Percentiles rank a stretch among this genome's conserved stretches.
phyloP scores from a whole-genome alignment of 2,113 vertebrate species.

The Fulmarus glacialis region DNA sequence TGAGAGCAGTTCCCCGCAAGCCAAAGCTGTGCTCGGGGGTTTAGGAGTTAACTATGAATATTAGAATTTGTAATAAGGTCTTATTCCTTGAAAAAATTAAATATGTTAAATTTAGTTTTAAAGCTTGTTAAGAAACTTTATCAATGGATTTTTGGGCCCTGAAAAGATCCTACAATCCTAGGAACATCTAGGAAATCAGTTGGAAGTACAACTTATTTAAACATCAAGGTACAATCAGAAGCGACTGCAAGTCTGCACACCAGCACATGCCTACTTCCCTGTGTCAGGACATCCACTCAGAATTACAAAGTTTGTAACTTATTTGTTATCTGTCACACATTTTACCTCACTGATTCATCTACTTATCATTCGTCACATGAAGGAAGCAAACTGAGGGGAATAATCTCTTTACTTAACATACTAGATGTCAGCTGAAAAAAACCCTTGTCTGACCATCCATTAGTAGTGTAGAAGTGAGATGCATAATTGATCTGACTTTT shows the following conservation, averaged over 20 bases:
- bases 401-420: neutral
- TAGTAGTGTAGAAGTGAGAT: neutral
- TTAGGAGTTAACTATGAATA: neutral
- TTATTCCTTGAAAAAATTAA: neutral
- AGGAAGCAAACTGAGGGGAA: neutral
- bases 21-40: neutral
- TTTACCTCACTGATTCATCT: neutral
- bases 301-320: neutral
- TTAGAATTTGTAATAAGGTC: neutral
- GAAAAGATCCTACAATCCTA: neutral
- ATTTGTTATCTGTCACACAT: neutral
- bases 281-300: neutral
- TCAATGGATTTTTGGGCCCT: neutral
- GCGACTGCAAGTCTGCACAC: neutral
- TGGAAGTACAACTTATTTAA: neutral
- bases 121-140: neutral
- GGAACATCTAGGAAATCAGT: neutral
- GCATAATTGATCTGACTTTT: constrained; percentile 12
- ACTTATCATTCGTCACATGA: neutral
- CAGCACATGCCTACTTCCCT: neutral
- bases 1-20: neutral
- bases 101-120: neutral
- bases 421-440: neutral
- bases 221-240: neutral
- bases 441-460: neutral